A percentile compares a stretch with the other conserved stretches of the same genome.
phyloP scores from a whole-genome alignment of 2,888 invertebrate genomes.

The Zele albiditarsus region DNA sequence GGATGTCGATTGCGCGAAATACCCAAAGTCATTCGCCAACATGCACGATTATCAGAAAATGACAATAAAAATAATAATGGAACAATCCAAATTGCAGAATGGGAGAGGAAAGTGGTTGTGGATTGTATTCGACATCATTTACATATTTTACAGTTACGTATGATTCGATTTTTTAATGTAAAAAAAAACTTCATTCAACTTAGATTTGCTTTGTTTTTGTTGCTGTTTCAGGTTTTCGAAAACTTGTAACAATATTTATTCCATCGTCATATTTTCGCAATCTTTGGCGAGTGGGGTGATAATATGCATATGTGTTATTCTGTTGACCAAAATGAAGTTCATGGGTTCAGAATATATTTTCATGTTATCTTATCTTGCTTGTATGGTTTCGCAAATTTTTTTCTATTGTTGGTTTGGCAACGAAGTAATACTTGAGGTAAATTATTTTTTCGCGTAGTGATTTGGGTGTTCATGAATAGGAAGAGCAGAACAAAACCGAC shows the following conservation, averaged over 20 bases:
- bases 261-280: slow-evolving; percentile 35
- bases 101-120: not conserved
- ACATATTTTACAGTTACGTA: slow-evolving; percentile 20
- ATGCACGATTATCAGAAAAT: not conserved
- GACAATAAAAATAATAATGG: not conserved
- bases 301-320: slow-evolving; percentile 27
- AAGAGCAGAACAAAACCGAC: too few relatives aligned
- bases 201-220: not conserved
- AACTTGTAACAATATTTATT: slow-evolving; percentile 27
- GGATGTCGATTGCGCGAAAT: not conserved
- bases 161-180: not conserved
- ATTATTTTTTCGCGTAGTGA: too few relatives aligned
- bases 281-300: slow-evolving; percentile 25
- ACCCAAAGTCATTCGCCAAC: not conserved
- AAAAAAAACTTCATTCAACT: not conserved
- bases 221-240: slow-evolving; percentile 28
- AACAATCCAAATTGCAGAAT: not conserved
- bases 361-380: slow-evolving; percentile 8
- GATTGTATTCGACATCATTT: slow-evolving; percentile 22
- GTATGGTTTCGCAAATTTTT: slow-evolving; percentile 40
- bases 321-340: slow-evolving; percentile 20
- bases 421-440: slow-evolving; percentile 39
- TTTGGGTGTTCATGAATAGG: slow-evolving; percentile 3
- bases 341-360: slow-evolving; percentile 21
- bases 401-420: slow-evolving; percentile 43